Percentiles rank a stretch among this genome's conserved stretches.
phyloP scores from a whole-genome alignment of 1,140 invertebrate species.

The Cherax destructor region DNA sequence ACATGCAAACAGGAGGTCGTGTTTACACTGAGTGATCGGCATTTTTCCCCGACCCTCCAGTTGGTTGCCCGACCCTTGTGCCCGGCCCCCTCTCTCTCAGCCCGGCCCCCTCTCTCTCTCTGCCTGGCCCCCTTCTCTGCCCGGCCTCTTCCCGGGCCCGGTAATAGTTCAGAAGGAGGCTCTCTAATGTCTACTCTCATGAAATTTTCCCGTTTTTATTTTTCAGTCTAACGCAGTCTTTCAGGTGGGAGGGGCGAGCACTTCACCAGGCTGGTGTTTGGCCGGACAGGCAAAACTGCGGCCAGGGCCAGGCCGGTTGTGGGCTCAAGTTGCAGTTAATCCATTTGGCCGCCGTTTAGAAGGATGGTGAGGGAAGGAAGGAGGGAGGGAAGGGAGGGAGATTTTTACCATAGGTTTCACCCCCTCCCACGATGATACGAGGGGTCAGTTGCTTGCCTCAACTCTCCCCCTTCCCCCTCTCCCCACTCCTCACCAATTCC shows the following conservation, averaged over 20 bases:
- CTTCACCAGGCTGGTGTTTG: not conserved
- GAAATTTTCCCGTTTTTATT: conserved; percentile 11
- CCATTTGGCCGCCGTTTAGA: not conserved
- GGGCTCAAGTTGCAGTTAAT: not conserved
- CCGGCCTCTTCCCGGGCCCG: not conserved
- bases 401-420: not conserved
- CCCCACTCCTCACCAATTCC: no score
- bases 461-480: not conserved
- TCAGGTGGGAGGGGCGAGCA: not conserved
- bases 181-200: conserved; percentile 8
- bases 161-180: no score
- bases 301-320: no score
- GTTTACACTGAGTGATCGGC: conserved; percentile 51
- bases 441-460: not conserved
- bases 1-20: conserved; percentile 61
- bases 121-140: not conserved
- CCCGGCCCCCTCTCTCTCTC: conserved; percentile 4
- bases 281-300: not conserved
- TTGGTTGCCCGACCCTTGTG: not conserved
- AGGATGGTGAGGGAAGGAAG: not conserved
- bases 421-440: not conserved
- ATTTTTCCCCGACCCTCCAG: conserved; percentile 37
- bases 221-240: not conserved
- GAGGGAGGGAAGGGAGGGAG: no score
- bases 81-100: conserved; percentile 18